Evolutionary conservation across 2,888 invertebrate species (phyloP), one percentile per base, ranked within the genome.

Genomic region (Zygogramma bicolorata): DNA sequence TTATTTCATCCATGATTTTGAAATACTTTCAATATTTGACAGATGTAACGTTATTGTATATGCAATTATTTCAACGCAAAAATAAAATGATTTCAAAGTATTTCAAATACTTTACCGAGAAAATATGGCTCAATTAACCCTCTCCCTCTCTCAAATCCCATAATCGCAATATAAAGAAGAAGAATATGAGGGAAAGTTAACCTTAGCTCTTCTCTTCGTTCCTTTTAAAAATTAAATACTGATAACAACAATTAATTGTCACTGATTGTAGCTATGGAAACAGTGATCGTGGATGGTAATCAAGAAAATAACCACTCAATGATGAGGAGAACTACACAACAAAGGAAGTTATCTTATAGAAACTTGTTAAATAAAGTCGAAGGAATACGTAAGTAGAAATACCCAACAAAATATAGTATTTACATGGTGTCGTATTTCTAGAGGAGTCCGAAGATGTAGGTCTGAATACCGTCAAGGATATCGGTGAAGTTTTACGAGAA

Each of bases 401-500:
- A 27, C 20, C 7, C 31, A 46, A 13, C 4, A 29, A 7, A 40
- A n/a, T 58, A 15, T 65, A 59, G 2, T 38, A 13, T 13, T 10
- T 3, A n/a, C 3, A 38, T 38, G 3, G n/a, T n/a, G 8, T 38
- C 10, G 8, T 27, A 42, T 20, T 76, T 73, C 40, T 71, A 81
- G 80, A 79, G 27, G 77, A 78, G 75, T 65, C 76, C 27, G 79
- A 78, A 20, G 75, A 80, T 73, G 68, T 77, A 15, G 77, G 78
- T 46, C 59, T 78, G 27, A 68, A 73, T 65, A 81, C 84, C 22
- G 80, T 81, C n/a, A 77, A 76, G 34, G 81, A 82, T 68, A 73
- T 86, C 46, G 81, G 82, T 22, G 73, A 79, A 40, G 82, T 86
- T 31, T 71, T 86, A 6, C 75, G 77, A 53, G 79, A 83, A 76